Evolutionary conservation across 2,888 invertebrate species (phyloP), one percentile per base, ranked within the genome.

Genomic region (Caenorhabditis japonica): DNA sequence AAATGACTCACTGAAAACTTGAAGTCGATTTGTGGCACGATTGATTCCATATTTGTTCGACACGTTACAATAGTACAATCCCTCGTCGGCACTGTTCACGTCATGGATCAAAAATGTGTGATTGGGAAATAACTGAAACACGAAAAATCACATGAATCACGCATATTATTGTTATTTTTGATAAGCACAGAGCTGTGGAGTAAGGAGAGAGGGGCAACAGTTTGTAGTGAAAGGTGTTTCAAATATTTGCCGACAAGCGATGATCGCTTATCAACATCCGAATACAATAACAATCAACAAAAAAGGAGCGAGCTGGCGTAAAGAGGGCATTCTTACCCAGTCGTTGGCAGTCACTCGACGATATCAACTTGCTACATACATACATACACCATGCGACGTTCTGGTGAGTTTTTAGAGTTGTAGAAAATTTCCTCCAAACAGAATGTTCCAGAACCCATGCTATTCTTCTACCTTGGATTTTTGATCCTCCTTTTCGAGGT

Each of bases 51-150:
- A 87, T 56, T 85, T 86, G 69, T 87, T 87, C 70, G 80, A 79
- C 4, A 86, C 87, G 70, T 87, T 88, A 53, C 87, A 87, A 61
- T 86, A 87, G 71, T 86, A 87, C n/a, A 84, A 64, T 23, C 84
- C 85, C 51, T 86, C 84, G 52, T 87, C 87, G 13, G 76, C 80
- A 39, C 76, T 73, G 46, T 76, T 80, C 7, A 85, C 83, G 46
- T 86, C 79, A 58, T 74, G 64, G 34, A 87, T 84, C 51, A 83
- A 75, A 25, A 88, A 77, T 8, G 86, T 87, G 74, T 86, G 69
- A 66, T 87, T 87, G 17, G 81, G 60, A 10, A 84, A 75, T 13
- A 87, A 71, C 85, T 85, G 72, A 30, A 30, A 30, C n/a, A n/a
- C n/a, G n/a, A 61, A 39, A 39, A 25, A 38, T 21, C 13, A 34